phyloP scores from a whole-genome alignment of 37 sponge, comb jelly and placozoan species.

The Corticium candelabrum region DNA sequence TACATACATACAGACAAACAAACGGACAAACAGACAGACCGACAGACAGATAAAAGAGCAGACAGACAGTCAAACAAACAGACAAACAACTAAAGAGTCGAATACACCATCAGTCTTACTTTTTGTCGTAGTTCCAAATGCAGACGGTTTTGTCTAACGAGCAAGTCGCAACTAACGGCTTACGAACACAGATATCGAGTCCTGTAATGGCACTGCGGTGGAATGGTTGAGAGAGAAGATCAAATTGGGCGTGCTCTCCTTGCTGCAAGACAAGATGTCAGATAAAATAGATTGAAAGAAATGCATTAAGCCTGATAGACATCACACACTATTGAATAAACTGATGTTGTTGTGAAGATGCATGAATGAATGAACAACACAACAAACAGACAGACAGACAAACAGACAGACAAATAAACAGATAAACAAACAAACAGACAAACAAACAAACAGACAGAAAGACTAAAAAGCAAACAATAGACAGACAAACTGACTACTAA shows the following conservation, averaged over 20 bases:
- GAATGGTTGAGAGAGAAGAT: conserved; percentile 21
- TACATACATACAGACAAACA: too few relatives aligned
- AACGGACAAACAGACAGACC: too few relatives aligned
- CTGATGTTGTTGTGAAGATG: neutral
- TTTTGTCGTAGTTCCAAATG: conserved; percentile 93
- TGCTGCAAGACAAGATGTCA: neutral
- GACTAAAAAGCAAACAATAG: neutral
- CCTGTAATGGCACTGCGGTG: conserved; percentile 65
- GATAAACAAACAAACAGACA: too few relatives aligned
- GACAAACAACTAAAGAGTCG: neutral
- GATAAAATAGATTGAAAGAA: neutral
- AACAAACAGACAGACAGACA: conserved; percentile 10
- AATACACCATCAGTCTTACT: conserved; percentile 28
- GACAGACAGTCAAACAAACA: too few relatives aligned
- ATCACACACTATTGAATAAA: too few relatives aligned
- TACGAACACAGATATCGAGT: conserved; percentile 84
- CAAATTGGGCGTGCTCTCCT: conserved; percentile 19
- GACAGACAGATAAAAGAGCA: too few relatives aligned
- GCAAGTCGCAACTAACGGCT: conserved; percentile 92
- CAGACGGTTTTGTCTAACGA: conserved; percentile 84
- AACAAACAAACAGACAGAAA: too few relatives aligned
- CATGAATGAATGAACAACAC: neutral
- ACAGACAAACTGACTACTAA: neutral
- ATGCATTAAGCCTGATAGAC: neutral
- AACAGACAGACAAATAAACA: too few relatives aligned